phyloP scores from a whole-genome alignment of 2,888 invertebrate species.

The Incurvaria masculella region DNA sequence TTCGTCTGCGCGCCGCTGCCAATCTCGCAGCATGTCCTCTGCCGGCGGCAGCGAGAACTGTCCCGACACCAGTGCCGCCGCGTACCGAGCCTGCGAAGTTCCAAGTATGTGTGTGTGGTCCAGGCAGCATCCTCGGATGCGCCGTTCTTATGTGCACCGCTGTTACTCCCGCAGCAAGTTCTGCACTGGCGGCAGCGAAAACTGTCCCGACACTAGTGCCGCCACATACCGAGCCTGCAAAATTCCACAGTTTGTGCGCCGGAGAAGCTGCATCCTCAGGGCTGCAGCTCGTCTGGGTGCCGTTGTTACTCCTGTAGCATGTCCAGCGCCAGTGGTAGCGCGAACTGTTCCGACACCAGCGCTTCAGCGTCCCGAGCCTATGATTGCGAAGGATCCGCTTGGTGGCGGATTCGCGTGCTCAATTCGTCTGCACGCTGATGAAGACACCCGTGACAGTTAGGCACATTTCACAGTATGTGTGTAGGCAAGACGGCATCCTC shows the following conservation, averaged over 20 bases:
- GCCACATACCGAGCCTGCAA: slow-evolving; percentile 38
- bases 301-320: slow-evolving; percentile 43
- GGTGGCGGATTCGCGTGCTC: too few relatives aligned
- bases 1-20: slow-evolving; percentile 29
- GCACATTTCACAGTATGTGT: too few relatives aligned
- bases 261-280: slow-evolving; percentile 28
- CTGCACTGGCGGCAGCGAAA: slow-evolving; percentile 33
- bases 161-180: slow-evolving; percentile 43
- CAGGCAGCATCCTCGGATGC: slow-evolving; percentile 26
- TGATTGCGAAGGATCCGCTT: too few relatives aligned
- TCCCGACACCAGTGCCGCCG: slow-evolving; percentile 34
- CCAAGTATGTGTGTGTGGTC: slow-evolving; percentile 36
- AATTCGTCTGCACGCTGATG: too few relatives aligned
- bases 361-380: slow-evolving; percentile 40
- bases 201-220: slow-evolving; percentile 37
- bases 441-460: too few relatives aligned
- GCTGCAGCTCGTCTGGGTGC: slow-evolving; percentile 24
- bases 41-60: slow-evolving; percentile 38
- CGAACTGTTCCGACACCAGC: slow-evolving; percentile 37
- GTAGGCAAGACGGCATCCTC: too few relatives aligned
- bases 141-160: slow-evolving; percentile 24
- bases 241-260: slow-evolving; percentile 36
- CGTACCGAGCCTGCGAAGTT: slow-evolving; percentile 37
- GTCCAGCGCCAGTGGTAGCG: slow-evolving; percentile 31
- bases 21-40: slow-evolving; percentile 38